Conservation (phyloP, 2,888 invertebrate genomes). For the Capitulum mitella region DNA sequence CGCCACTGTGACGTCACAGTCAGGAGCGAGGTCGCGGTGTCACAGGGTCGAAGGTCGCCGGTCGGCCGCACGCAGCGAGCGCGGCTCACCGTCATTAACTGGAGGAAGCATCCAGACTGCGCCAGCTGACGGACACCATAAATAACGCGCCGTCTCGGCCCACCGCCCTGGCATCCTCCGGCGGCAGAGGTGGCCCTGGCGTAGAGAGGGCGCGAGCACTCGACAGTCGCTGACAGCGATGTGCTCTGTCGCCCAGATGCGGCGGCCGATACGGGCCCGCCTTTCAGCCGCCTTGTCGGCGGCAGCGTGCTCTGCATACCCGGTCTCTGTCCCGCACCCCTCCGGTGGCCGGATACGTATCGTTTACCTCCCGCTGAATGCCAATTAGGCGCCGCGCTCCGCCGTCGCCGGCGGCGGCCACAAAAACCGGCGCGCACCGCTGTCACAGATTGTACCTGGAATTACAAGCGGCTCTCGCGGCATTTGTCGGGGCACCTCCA, state of each 20-base stretch:
- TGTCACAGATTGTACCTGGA: background rate
- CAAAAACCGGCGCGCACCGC: background rate
- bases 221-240: constrained; percentile 12
- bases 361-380: constrained; percentile 11
- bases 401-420: background rate
- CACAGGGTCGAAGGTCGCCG: too few relatives aligned
- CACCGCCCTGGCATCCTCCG: background rate
- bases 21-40: too few relatives aligned
- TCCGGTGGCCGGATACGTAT: background rate
- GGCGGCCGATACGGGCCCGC: background rate
- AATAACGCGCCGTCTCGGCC: background rate
- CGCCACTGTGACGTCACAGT: too few relatives aligned
- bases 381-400: background rate
- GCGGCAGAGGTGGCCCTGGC: background rate
- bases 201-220: background rate
- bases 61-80: too few relatives aligned
- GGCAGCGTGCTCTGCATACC: background rate
- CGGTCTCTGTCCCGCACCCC: background rate
- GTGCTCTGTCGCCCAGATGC: background rate
- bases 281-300: background rate
- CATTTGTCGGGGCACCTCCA: background rate
- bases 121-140: too few relatives aligned
- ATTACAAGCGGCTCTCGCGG: background rate
- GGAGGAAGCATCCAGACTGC: background rate
- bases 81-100: background rate